Conservation (phyloP, 1,140 invertebrate genomes). For the Drosophila bocki region DNA sequence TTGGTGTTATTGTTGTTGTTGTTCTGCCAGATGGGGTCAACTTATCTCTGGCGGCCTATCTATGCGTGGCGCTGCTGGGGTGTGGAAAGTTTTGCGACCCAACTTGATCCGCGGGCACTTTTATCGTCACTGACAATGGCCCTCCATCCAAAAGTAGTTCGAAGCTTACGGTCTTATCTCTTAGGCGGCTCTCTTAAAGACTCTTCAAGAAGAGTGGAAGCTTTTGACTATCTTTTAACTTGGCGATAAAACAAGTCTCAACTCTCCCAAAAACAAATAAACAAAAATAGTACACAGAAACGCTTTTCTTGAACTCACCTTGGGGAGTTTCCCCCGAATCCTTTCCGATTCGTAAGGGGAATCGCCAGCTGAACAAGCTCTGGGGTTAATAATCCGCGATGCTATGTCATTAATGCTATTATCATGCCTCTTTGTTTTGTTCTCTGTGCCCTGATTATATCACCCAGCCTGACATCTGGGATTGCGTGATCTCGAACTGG, state of each 20-base stretch:
- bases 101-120: conserved; percentile 44
- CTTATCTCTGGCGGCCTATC: conserved; percentile 36
- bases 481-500: conserved; percentile 32
- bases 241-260: conserved; percentile 9
- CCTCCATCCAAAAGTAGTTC: conserved; percentile 8
- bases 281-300: conserved; percentile 2
- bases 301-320: conserved; percentile 21
- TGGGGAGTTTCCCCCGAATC: conserved; percentile 51
- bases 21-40: conserved; percentile 3
- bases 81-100: conserved; percentile 43
- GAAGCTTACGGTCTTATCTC: conserved; percentile 31
- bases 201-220: conserved; percentile 15
- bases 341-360: conserved; percentile 31
- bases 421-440: conserved; percentile 17
- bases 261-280: background rate
- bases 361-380: conserved; percentile 6
- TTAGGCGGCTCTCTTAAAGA: conserved; percentile 16
- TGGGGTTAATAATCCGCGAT: conserved; percentile 23
- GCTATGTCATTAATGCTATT: conserved; percentile 34
- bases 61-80: conserved; percentile 10
- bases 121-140: conserved; percentile 46
- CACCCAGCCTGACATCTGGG: conserved; percentile 22
- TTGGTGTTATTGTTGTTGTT: conserved; percentile 3
- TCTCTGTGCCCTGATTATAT: conserved; percentile 49
- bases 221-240: conserved; percentile 23